phyloP scores from a whole-genome alignment of 2,797 vertebrate species.

The Hypotaenidia okinawae region DNA sequence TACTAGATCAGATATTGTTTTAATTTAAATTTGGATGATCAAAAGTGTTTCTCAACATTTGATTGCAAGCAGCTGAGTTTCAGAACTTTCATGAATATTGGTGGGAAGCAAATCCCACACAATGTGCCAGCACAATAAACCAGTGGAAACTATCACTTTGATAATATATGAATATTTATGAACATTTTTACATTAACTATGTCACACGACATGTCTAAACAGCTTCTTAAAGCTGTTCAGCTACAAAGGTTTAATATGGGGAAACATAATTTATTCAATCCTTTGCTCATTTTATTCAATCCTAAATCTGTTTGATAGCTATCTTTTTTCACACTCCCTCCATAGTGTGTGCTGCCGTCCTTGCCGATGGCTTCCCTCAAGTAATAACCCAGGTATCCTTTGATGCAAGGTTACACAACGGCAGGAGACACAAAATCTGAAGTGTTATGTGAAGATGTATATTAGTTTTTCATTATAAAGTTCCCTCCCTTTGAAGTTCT shows the following conservation, averaged over 20 bases:
- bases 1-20: neutral
- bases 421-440: conserved; percentile 21
- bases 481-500: conserved; percentile 56
- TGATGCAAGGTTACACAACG: conserved; percentile 35
- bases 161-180: conserved; percentile 26
- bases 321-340: neutral
- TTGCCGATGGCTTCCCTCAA: neutral
- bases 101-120: neutral
- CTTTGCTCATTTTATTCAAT: neutral
- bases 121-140: neutral
- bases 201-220: neutral
- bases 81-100: neutral
- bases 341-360: neutral
- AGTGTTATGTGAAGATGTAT: neutral
- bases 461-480: conserved; percentile 31
- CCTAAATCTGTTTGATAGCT: neutral
- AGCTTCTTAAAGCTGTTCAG: neutral
- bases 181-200: neutral
- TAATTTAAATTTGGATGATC: neutral
- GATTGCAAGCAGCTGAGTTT: neutral
- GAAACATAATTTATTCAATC: neutral
- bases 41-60: neutral
- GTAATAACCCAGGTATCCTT: conserved; percentile 12
- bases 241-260: neutral
- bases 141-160: neutral